These are phyloP conservation scores for Dorcus parallelipipedus DNA, from an alignment of 2,888 invertebrate species.

Conservation along the genomic window DNA sequence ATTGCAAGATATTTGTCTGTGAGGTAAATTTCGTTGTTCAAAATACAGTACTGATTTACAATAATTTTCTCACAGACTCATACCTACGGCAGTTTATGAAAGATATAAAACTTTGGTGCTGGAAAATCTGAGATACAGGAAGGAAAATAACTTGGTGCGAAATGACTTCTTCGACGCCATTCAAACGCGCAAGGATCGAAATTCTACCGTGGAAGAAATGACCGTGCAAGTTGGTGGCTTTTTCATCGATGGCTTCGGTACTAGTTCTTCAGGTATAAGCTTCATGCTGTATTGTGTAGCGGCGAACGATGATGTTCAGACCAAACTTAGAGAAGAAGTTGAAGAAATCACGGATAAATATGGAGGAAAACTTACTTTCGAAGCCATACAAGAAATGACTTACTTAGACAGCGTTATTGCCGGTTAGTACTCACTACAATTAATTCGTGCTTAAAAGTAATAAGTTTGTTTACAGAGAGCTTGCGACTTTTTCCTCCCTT, in stretches of 20 bases:
- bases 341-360: conserved; percentile 47
- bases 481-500: conserved; percentile 30
- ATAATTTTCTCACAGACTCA: conserved; percentile 17
- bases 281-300: conserved; percentile 48
- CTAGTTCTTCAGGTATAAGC: conserved; percentile 45
- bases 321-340: conserved; percentile 53
- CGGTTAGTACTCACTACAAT: conserved; percentile 34
- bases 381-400: conserved; percentile 51
- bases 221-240: conserved; percentile 44
- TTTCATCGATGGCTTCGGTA: conserved; percentile 50
- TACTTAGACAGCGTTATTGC: conserved; percentile 59
- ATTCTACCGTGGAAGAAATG: conserved; percentile 24
- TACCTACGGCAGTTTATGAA: conserved; percentile 27
- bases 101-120: conserved; percentile 38
- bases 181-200: conserved; percentile 33
- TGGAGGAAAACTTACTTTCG: conserved; percentile 50
- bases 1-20: conserved; percentile 1
- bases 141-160: conserved; percentile 38
- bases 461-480: conserved; percentile 11
- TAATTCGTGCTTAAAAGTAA: no score
- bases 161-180: conserved; percentile 48
- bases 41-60: no score
- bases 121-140: conserved; percentile 41
- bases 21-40: not conserved
- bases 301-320: conserved; percentile 51